Evolutionary conservation across 2,797 vertebrate genomes (phyloP).

Genomic region (Spinibarbus caldwelli): DNA sequence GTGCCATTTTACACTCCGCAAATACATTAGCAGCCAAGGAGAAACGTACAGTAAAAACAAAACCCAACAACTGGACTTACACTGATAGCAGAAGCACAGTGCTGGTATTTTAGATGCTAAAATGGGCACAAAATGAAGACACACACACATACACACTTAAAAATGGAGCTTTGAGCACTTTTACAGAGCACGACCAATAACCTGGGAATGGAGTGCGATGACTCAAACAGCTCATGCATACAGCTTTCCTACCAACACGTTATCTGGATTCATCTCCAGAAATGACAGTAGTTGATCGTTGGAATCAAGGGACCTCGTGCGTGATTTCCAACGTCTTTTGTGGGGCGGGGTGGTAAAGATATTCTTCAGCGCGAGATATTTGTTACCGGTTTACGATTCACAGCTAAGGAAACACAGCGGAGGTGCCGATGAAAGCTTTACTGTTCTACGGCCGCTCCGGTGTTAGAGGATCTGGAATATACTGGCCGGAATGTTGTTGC

Average conservation of each 20-base stretch:
- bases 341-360: slow-evolving; percentile 55
- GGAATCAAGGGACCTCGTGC: slow-evolving; percentile 75
- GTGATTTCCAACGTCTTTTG: slow-evolving; percentile 66
- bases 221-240: slow-evolving; percentile 85
- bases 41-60: slow-evolving; percentile 70
- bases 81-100: slow-evolving; percentile 80
- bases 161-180: slow-evolving; percentile 80
- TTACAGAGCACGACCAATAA: slow-evolving; percentile 82
- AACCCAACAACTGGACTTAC: slow-evolving; percentile 79
- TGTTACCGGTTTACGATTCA: slow-evolving; percentile 66
- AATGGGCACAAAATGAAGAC: slow-evolving; percentile 82
- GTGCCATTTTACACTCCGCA: slow-evolving; percentile 68
- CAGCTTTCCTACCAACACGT: slow-evolving; percentile 81
- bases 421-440: slow-evolving; percentile 63
- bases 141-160: slow-evolving; percentile 78
- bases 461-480: slow-evolving; percentile 88
- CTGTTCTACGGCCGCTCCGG: slow-evolving; percentile 14
- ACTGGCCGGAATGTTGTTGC: slow-evolving; percentile 89
- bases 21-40: slow-evolving; percentile 68
- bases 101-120: slow-evolving; percentile 81
- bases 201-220: slow-evolving; percentile 72
- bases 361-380: slow-evolving; percentile 66
- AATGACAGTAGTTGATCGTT: slow-evolving; percentile 77
- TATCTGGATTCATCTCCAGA: slow-evolving; percentile 68
- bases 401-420: slow-evolving; percentile 63